Evolutionary conservation across 1,140 invertebrate species (phyloP).

Genomic region (Leptonema lineaticorne): DNA sequence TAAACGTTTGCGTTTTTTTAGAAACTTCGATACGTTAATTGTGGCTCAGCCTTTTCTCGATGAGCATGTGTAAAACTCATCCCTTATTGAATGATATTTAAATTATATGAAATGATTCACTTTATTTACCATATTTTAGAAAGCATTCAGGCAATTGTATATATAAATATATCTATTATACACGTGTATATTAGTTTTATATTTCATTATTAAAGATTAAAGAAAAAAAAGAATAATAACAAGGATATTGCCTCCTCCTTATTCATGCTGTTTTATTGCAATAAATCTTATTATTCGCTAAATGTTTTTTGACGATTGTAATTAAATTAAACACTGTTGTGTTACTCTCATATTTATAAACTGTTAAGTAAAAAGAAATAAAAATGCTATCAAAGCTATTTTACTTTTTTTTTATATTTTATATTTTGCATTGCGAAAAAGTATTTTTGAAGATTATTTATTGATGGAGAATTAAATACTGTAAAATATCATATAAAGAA

Average conservation of each 20-base stretch:
- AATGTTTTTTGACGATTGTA: conserved; percentile 42
- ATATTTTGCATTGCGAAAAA: no score
- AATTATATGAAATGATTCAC: conserved; percentile 41
- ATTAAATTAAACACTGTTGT: conserved; percentile 48
- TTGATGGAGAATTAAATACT: neutral
- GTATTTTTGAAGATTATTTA: neutral
- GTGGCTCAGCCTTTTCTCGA: conserved; percentile 34
- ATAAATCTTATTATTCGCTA: conserved; percentile 41
- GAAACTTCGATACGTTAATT: conserved; percentile 23
- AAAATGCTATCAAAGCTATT: conserved; percentile 39
- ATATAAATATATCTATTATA: conserved; percentile 20
- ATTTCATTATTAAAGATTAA: conserved; percentile 37
- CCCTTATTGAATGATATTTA: conserved; percentile 39
- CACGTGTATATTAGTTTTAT: conserved; percentile 37
- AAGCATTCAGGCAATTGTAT: conserved; percentile 40
- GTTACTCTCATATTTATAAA: conserved; percentile 63
- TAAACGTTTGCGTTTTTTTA: conserved; percentile 20
- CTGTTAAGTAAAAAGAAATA: conserved; percentile 45
- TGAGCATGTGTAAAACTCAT: conserved; percentile 31
- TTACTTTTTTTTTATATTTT: conserved; percentile 40
- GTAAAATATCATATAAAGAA: no score
- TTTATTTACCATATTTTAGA: conserved; percentile 42
- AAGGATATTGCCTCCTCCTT: conserved; percentile 37
- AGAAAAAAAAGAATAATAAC: no score
- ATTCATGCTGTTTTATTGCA: conserved; percentile 42